phyloP scores from a whole-genome alignment of 2,797 vertebrate genomes.

The Tachyglossus aculeatus region DNA sequence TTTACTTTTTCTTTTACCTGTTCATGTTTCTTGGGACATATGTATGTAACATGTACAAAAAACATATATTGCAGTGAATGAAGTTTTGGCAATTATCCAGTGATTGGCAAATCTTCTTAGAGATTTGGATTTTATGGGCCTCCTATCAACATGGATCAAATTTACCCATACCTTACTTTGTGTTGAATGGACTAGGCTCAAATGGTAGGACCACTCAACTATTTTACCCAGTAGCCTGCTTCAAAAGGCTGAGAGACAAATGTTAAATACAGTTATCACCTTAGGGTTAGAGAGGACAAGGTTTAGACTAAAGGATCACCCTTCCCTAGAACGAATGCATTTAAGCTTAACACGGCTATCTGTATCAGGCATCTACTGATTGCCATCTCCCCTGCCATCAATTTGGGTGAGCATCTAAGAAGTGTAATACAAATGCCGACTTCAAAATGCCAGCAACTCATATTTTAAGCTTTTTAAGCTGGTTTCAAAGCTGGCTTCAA shows the following conservation, averaged over 20 bases:
- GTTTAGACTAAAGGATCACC: not conserved
- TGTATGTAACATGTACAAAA: too few relatives aligned
- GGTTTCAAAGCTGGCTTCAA: constrained; percentile 24
- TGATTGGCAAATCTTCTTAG: too few relatives aligned
- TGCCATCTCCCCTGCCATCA: constrained; percentile 6
- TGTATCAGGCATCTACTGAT: constrained; percentile 13
- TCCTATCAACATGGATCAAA: too few relatives aligned
- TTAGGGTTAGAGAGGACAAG: not conserved
- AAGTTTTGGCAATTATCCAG: too few relatives aligned
- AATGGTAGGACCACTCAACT: too few relatives aligned
- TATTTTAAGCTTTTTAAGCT: not conserved
- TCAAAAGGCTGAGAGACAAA: not conserved
- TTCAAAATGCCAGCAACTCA: constrained; percentile 21
- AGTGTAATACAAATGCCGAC: not conserved
- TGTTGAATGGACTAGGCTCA: too few relatives aligned
- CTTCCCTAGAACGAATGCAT: constrained; percentile 7
- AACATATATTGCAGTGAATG: too few relatives aligned
- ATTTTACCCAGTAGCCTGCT: too few relatives aligned
- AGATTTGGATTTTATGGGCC: too few relatives aligned
- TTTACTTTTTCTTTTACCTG: too few relatives aligned
- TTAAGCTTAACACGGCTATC: constrained; percentile 24
- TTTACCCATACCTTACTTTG: too few relatives aligned
- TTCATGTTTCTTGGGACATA: too few relatives aligned
- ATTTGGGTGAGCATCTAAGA: constrained; percentile 5
- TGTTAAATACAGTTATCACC: not conserved